phyloP scores from a whole-genome alignment of 2,113 vertebrate genomes.

The Corythornis vintsioides region DNA sequence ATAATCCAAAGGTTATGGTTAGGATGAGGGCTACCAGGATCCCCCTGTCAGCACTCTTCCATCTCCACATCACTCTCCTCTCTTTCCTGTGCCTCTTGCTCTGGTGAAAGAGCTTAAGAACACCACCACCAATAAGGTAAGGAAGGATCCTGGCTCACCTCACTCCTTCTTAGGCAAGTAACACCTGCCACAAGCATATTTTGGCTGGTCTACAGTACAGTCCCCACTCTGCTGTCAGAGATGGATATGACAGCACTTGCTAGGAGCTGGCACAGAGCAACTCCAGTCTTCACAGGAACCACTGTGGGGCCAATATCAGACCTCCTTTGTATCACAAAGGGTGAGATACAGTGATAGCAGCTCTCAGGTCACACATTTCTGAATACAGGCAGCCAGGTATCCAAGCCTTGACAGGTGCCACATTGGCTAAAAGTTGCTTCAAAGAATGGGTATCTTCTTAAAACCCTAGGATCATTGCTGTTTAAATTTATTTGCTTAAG shows the following conservation, averaged over 20 bases:
- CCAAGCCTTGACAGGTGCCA: not conserved
- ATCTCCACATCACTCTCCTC: fast-evolving
- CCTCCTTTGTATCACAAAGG: not conserved
- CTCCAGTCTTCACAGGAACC: not conserved
- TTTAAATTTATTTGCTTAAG: not conserved
- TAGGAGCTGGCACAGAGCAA: not conserved
- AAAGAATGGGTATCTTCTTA: not conserved
- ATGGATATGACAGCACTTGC: not conserved
- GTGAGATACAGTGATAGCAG: not conserved
- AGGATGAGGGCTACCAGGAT: not conserved
- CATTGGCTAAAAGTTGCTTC: not conserved
- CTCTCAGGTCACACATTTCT: not conserved
- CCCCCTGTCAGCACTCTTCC: not conserved
- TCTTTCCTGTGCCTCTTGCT: not conserved
- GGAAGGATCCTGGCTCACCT: not conserved
- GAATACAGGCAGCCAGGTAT: not conserved
- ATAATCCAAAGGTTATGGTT: not conserved
- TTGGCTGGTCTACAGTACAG: not conserved
- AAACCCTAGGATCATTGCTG: not conserved
- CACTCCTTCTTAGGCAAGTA: not conserved
- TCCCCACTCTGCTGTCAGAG: not conserved
- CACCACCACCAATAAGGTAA: not conserved
- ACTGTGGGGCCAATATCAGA: not conserved
- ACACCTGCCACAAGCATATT: not conserved
- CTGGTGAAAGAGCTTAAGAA: not conserved